Evolutionary conservation across 2,797 vertebrate species (phyloP).

Genomic region (Sardinella longiceps): DNA sequence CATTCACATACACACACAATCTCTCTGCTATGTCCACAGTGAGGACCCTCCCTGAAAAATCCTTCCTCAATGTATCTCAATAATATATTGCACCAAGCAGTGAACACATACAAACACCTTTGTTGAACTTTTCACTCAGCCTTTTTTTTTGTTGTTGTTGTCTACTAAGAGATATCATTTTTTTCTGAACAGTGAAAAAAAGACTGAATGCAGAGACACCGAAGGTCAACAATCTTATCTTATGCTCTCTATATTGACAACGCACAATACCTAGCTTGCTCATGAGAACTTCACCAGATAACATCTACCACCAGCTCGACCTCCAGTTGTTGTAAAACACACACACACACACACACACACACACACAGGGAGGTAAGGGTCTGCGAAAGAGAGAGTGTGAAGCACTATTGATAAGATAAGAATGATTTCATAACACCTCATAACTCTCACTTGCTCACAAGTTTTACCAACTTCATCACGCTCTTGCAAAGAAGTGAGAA

Average conservation of each 20-base stretch:
- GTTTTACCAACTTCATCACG: neutral
- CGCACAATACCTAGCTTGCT: neutral
- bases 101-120: neutral
- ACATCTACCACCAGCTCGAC: neutral
- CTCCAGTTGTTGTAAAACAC: neutral
- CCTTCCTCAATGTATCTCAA: neutral
- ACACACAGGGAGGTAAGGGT: neutral
- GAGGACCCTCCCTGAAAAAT: neutral
- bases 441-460: neutral
- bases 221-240: neutral
- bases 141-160: too few species aligned
- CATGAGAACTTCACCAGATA: neutral
- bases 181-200: neutral
- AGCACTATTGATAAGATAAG: neutral
- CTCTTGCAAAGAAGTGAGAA: neutral
- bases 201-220: neutral
- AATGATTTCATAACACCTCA: neutral
- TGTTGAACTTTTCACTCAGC: too few species aligned
- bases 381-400: too few species aligned
- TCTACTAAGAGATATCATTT: too few species aligned
- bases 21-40: neutral
- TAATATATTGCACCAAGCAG: neutral
- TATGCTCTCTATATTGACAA: neutral
- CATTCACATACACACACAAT: neutral
- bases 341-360: neutral